Percentiles rank a stretch among this genome's conserved stretches.
Conservation (phyloP, 2,888 invertebrate species). For the Patella ulyssiponensis region DNA sequence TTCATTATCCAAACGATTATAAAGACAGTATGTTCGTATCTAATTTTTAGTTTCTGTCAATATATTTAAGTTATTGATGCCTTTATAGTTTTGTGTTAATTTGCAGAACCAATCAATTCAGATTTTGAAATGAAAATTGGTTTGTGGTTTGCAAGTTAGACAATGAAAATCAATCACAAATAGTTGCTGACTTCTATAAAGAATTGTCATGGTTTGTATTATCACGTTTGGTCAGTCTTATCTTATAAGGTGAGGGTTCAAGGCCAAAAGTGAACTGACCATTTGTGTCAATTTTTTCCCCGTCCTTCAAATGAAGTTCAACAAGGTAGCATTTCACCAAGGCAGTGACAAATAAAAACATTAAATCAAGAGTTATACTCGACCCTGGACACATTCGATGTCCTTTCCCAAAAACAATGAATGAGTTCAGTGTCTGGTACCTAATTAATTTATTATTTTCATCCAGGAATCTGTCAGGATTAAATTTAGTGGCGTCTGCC, state of each 20-base stretch:
- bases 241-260: background rate
- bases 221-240: background rate
- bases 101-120: too few relatives aligned
- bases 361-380: background rate
- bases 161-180: too few relatives aligned
- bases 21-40: too few relatives aligned
- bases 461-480: background rate
- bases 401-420: background rate
- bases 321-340: background rate
- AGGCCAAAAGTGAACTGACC: background rate
- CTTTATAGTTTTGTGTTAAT: too few relatives aligned
- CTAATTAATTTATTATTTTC: background rate
- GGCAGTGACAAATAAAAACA: background rate
- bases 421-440: background rate
- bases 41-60: too few relatives aligned
- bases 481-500: background rate
- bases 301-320: background rate
- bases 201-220: too few relatives aligned
- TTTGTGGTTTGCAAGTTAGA: too few relatives aligned
- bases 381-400: background rate
- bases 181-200: too few relatives aligned
- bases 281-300: background rate
- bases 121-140: too few relatives aligned
- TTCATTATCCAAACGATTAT: too few relatives aligned
- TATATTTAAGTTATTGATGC: too few relatives aligned